Conservation (phyloP, 2,888 invertebrate genomes). For the Ormyrus thymus region DNA sequence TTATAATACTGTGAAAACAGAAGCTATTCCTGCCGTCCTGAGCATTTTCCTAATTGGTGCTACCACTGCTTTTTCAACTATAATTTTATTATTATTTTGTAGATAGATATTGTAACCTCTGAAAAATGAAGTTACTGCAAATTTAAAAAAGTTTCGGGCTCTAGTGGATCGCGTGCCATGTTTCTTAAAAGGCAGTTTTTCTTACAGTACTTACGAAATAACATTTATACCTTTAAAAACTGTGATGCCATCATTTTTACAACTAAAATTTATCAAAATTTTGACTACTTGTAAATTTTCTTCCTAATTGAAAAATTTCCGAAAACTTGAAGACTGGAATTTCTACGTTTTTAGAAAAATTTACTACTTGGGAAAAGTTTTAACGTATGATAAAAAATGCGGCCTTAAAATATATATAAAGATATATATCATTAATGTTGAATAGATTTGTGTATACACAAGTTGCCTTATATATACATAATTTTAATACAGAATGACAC, state of each 20-base stretch:
- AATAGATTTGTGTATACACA: constrained; percentile 54
- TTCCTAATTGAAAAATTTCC: constrained; percentile 25
- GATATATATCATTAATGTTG: constrained; percentile 51
- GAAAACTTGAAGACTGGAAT: constrained; percentile 52
- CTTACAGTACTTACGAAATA: constrained; percentile 19
- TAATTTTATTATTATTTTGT: constrained; percentile 45
- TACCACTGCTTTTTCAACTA: constrained; percentile 45
- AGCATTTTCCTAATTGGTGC: constrained; percentile 55
- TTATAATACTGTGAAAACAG: constrained; percentile 5
- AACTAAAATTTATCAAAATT: constrained; percentile 29
- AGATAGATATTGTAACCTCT: constrained; percentile 45
- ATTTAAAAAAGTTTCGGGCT: constrained; percentile 50
- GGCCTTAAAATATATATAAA: constrained; percentile 49
- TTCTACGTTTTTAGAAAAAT: constrained; percentile 41
- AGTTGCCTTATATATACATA: constrained; percentile 49
- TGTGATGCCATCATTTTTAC: constrained; percentile 46
- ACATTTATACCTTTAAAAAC: constrained; percentile 28
- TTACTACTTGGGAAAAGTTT: constrained; percentile 43
- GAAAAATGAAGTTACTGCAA: constrained; percentile 16
- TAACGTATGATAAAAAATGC: constrained; percentile 55
- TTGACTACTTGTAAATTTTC: constrained; percentile 31
- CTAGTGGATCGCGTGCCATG: constrained; percentile 55
- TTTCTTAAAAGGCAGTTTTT: constrained; percentile 53
- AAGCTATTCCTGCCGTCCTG: constrained; percentile 40
- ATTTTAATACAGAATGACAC: constrained; percentile 16